Evolutionary conservation across 2,113 vertebrate genomes (phyloP), one percentile per base, ranked within the genome.

Genomic region (Pteronura brasiliensis): DNA sequence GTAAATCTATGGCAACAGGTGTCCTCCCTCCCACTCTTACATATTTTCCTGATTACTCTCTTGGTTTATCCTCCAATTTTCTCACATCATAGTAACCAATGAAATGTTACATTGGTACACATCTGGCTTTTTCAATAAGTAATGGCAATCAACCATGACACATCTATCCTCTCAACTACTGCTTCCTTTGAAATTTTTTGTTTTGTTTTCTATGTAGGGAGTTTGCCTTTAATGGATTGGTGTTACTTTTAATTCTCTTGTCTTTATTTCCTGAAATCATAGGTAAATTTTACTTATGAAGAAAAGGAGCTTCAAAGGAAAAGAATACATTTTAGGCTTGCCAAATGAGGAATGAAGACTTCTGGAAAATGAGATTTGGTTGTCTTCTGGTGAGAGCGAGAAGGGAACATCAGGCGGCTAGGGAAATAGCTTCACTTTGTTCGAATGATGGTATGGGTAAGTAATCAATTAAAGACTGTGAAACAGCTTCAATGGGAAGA

Each of bases 21-120:
- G 98, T 61, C 61, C 7, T 90, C 76, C n/a, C 72, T 59, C 94
- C 95, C 69, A 93, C 94, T 95, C 72, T 49, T 47, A 82, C 97
- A 98, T 97, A 98, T 55, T 98, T 98, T 83, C 49, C 96, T 96
- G 96, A 95, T 98, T 94, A 97, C 97, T 83, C 86, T 94, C 74
- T 88, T 57, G n/a, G 81, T 74, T 88, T 95, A 77, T 80, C 81
- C 91, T 88, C 57, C 59, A 1, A 93, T 88, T 90, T 93, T 90
- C 80, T 96, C 71, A 88, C 63, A 74, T 94, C 47, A 14, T 25
- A 69, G 72, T 52, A 76, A 76, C 94, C 79, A 84, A 15, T 52
- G 77, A 96, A 69, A 95, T 23, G 25, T 34, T 44, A 61, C 65
- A 79, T 83, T 82, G 71, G 36, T 55, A 25, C 42, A 67, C 84